Conservation (phyloP, 2,113 vertebrate species). For the Pithys albifrons region DNA sequence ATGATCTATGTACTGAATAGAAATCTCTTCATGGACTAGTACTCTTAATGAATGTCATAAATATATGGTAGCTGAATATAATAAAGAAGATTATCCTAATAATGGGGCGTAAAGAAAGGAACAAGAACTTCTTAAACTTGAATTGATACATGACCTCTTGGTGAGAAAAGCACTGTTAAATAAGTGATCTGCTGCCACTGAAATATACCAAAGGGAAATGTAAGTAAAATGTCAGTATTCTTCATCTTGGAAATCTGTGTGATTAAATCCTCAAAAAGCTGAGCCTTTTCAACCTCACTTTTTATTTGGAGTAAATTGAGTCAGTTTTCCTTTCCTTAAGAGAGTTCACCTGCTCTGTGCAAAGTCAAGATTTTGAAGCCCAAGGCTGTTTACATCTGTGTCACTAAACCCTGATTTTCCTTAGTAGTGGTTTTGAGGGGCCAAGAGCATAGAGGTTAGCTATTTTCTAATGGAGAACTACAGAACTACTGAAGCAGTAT, state of each 20-base stretch:
- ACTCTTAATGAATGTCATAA: slow-evolving; percentile 31
- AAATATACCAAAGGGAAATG: neutral
- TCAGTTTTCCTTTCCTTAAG: neutral
- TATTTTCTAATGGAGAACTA: neutral
- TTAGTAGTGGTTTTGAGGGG: rapidly evolving
- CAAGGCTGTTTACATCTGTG: neutral
- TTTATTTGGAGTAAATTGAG: neutral
- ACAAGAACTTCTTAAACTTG: neutral
- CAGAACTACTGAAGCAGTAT: neutral
- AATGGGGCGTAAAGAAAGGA: neutral
- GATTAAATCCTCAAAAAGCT: neutral
- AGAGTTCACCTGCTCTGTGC: neutral
- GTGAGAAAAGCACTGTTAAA: neutral
- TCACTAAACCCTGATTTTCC: neutral
- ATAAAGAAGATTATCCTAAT: slow-evolving; percentile 31
- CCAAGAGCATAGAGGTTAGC: neutral
- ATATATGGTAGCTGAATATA: neutral
- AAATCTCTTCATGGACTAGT: slow-evolving; percentile 46
- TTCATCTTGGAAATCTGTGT: neutral
- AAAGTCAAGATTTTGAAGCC: neutral
- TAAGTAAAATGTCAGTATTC: neutral
- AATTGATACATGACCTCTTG: neutral
- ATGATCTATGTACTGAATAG: slow-evolving; percentile 54
- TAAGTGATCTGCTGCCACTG: neutral
- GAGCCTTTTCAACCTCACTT: neutral